Evolutionary conservation across 2,113 vertebrate species (phyloP).

Genomic region (Alligator sinensis): DNA sequence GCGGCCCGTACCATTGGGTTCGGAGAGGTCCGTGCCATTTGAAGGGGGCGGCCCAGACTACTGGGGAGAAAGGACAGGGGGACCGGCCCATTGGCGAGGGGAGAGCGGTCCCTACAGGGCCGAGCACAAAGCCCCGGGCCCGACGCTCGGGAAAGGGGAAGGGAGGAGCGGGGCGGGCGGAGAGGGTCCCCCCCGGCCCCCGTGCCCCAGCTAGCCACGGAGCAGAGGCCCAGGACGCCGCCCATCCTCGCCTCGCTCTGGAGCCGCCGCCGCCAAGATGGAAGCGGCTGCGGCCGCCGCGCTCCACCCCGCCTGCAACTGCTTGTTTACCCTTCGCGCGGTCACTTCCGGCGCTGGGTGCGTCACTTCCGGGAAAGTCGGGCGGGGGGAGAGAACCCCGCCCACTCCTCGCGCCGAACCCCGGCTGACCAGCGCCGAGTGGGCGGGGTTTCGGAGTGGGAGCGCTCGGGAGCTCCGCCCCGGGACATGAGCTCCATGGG

Average conservation of each 20-base stretch:
- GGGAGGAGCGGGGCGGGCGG: rapidly evolving
- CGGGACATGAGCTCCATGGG: too few relatives aligned
- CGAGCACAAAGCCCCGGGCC: neutral
- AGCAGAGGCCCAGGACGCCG: slow-evolving; percentile 92
- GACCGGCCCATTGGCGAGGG: neutral
- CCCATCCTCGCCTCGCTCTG: slow-evolving; percentile 80
- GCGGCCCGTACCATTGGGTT: too few relatives aligned
- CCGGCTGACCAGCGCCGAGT: too few relatives aligned
- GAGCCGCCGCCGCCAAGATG: slow-evolving; percentile 59
- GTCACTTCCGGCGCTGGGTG: slow-evolving; percentile 33
- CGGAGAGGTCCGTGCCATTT: too few relatives aligned
- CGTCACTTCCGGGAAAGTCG: slow-evolving; percentile 30
- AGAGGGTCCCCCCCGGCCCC: neutral
- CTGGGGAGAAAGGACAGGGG: neutral
- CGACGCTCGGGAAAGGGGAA: rapidly evolving
- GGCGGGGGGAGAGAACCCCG: neutral
- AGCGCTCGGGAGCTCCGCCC: too few relatives aligned
- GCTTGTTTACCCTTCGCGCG: slow-evolving; percentile 75
- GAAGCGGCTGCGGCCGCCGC: slow-evolving; percentile 25
- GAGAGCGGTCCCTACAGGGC: rapidly evolving
- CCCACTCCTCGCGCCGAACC: neutral
- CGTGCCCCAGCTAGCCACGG: slow-evolving; percentile 95
- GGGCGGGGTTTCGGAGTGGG: neutral
- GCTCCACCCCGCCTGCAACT: neutral
- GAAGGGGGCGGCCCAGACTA: neutral